A percentile compares a stretch with the other conserved stretches of the same genome.
Conservation (phyloP, 2,113 vertebrate genomes). For the Ariopsis seemanni region DNA sequence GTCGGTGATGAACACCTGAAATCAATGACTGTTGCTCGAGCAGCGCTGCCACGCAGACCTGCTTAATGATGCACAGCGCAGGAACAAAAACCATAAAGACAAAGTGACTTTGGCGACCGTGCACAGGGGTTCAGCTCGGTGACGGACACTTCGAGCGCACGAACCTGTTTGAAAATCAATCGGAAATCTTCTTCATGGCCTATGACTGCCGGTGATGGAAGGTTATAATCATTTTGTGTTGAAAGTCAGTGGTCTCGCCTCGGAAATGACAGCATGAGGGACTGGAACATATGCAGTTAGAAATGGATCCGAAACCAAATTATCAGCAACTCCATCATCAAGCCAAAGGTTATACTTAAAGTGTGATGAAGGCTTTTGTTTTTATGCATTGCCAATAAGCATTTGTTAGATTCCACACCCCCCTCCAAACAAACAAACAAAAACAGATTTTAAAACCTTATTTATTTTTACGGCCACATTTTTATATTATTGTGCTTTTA, state of each 20-base stretch:
- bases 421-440: too few species aligned
- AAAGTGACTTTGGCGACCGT: constrained; percentile 45
- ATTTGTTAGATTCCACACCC: not conserved
- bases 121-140: not conserved
- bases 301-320: not conserved
- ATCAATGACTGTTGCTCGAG: not conserved
- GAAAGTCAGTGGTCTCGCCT: not conserved
- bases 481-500: not conserved
- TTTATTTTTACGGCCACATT: too few species aligned
- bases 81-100: constrained; percentile 35
- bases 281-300: not conserved
- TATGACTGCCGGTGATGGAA: not conserved
- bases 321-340: not conserved
- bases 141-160: too few species aligned
- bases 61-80: not conserved
- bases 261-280: not conserved
- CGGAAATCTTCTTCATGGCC: not conserved
- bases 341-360: not conserved
- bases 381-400: not conserved
- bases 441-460: too few species aligned
- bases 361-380: not conserved
- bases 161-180: not conserved
- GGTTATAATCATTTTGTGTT: not conserved
- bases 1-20: not conserved
- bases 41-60: not conserved